These are phyloP conservation scores for Girardinichthys multiradiatus DNA, from an alignment of 2,113 vertebrate species.

Conservation along the genomic window DNA sequence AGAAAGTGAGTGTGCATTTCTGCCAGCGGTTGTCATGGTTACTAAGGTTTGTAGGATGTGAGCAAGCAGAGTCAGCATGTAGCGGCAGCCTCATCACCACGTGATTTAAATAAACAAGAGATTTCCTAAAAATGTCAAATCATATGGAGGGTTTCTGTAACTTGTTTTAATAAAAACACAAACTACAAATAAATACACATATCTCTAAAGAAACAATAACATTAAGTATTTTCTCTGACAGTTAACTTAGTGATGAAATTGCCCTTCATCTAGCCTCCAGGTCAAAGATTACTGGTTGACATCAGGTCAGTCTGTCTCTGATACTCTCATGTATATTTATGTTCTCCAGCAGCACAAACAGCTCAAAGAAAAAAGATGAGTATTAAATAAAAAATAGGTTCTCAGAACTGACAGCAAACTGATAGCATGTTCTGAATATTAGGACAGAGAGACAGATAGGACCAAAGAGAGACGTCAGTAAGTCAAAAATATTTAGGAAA, in stretches of 20 bases:
- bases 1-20: conserved; percentile 56
- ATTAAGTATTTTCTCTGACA: neutral
- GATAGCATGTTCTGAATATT: neutral
- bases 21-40: conserved; percentile 73
- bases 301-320: neutral
- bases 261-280: neutral
- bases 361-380: neutral
- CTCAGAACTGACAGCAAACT: neutral
- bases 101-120: conserved; percentile 67
- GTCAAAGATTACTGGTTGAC: conserved; percentile 1
- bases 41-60: conserved; percentile 73
- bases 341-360: neutral
- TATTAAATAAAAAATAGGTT: neutral
- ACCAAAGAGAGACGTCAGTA: neutral
- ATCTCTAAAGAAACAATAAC: neutral
- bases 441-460: neutral
- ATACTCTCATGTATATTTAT: neutral
- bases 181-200: neutral
- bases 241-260: too few species aligned
- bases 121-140: conserved; percentile 16
- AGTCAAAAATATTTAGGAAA: neutral
- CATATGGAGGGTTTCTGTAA: neutral
- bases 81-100: conserved; percentile 59
- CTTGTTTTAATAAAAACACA: neutral
- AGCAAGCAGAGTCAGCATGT: conserved; percentile 76